phyloP scores from a whole-genome alignment of 1,140 invertebrate genomes.

The Vanessa tameamea region DNA sequence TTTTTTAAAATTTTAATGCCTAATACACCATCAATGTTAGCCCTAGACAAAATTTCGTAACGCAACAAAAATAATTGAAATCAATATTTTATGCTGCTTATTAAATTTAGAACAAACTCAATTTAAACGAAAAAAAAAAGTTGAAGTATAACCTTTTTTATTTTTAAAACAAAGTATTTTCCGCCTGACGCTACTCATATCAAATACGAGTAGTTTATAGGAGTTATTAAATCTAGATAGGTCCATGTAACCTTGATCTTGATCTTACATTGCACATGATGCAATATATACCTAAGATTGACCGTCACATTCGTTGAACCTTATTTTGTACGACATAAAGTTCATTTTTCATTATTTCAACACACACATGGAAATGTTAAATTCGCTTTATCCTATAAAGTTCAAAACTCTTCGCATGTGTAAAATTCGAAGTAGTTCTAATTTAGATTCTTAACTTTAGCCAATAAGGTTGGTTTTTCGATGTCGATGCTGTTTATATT shows the following conservation, averaged over 20 bases:
- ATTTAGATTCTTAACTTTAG: not conserved
- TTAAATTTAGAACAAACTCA: too few species aligned
- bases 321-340: not conserved
- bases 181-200: not conserved
- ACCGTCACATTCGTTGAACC: not conserved
- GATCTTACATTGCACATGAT: conserved; percentile 24
- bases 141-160: too few species aligned
- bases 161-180: not conserved
- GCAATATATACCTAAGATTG: conserved; percentile 17
- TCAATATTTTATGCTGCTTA: too few species aligned
- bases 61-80: too few species aligned
- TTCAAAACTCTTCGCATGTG: conserved; percentile 12
- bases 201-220: not conserved
- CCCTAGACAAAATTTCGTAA: too few species aligned
- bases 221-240: conserved; percentile 17
- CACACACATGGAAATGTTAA: not conserved
- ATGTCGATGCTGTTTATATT: not conserved
- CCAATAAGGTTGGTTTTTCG: not conserved
- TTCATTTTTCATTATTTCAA: not conserved
- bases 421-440: too few species aligned
- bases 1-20: too few species aligned
- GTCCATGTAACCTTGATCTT: conserved; percentile 27
- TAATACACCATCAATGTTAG: too few species aligned
- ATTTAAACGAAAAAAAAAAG: too few species aligned
- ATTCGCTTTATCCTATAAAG: conserved; percentile 11